Evolutionary conservation across 1,140 invertebrate genomes (phyloP), one percentile per base, ranked within the genome.

Genomic region (Drosophila equinoxialis): DNA sequence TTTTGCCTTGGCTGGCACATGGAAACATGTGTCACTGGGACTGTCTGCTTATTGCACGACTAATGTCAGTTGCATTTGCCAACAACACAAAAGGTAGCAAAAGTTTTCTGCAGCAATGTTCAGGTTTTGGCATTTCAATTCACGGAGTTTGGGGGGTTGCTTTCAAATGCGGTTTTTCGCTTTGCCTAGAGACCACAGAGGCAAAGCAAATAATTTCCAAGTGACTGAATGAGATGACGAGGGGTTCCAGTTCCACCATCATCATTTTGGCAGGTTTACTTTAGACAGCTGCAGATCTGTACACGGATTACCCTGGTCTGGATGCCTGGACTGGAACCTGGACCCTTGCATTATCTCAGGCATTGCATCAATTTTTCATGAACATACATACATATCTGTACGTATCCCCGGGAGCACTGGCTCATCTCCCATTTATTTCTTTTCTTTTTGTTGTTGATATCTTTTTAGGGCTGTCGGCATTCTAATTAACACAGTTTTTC

Each of bases 11-110:
- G 66, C 67, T 67, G 71, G 66, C 70, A 74, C 76, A 77, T 76
- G 83, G 79, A 89, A 89, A 83, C 83, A 87, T 87, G 83, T 87
- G 83, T 83, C 83, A 87, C 83, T 74, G 80, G 77, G 73, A 74
- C 84, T 87, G 84, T 89, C 83, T 89, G 78, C 83, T 87, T 87
- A 87, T 87, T 87, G 84, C 83, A 87, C 84, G 83, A 87, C 83
- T 89, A 87, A 87, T 87, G 83, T 80, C 83, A 87, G 80, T 89
- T 83, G 83, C 83, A 89, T 58, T 68, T 20, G 57, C 42, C 35
- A 39, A 39, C 65, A n/a, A 41, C 76, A 82, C 82, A 85, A 87
- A 77, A 82, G 84, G 84, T 87, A 72, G 83, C 68, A 3, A 74
- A 87, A 87, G 71, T 86, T 87, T 72, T 79, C 73, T 67, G 67